Evolutionary conservation across 2,888 invertebrate species (phyloP).

Genomic region (Ephialtes manifestator): DNA sequence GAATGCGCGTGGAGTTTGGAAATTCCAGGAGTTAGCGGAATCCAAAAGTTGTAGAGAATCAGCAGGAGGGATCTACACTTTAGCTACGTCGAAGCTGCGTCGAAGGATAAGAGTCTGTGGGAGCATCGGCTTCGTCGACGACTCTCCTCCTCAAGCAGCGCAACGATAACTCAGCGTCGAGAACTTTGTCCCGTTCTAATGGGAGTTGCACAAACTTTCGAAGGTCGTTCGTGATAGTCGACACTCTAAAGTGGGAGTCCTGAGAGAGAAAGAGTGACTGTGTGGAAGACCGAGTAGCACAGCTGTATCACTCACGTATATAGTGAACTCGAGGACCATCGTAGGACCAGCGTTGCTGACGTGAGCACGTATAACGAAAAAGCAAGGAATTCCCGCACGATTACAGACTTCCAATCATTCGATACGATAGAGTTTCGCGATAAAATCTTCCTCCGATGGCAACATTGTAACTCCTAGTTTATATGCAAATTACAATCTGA

Average conservation of each 20-base stretch:
- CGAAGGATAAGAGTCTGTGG: constrained; percentile 22
- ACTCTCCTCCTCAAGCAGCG: constrained; percentile 19
- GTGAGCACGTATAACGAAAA: background rate
- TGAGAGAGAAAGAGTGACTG: constrained; percentile 20
- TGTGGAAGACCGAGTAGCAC: constrained; percentile 43
- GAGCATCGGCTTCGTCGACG: constrained; percentile 40
- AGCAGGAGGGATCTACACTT: constrained; percentile 3
- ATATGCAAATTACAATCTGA: background rate
- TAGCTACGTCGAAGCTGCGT: background rate
- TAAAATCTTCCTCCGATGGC: background rate
- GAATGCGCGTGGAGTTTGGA: background rate
- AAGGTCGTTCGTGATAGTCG: constrained; percentile 63
- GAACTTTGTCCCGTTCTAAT: constrained; percentile 71
- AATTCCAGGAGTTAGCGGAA: constrained; percentile 22
- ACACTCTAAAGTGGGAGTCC: constrained; percentile 47
- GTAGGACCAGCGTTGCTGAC: background rate
- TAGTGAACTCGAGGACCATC: constrained; percentile 11
- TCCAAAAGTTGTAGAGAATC: constrained; percentile 1
- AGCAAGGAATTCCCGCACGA: background rate
- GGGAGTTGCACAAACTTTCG: constrained; percentile 69
- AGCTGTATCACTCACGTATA: constrained; percentile 21
- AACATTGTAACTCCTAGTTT: background rate
- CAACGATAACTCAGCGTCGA: constrained; percentile 49
- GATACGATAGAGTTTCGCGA: background rate
- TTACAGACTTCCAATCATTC: background rate